phyloP scores from a whole-genome alignment of 2,888 invertebrate species.

The Philereme vetulata region DNA sequence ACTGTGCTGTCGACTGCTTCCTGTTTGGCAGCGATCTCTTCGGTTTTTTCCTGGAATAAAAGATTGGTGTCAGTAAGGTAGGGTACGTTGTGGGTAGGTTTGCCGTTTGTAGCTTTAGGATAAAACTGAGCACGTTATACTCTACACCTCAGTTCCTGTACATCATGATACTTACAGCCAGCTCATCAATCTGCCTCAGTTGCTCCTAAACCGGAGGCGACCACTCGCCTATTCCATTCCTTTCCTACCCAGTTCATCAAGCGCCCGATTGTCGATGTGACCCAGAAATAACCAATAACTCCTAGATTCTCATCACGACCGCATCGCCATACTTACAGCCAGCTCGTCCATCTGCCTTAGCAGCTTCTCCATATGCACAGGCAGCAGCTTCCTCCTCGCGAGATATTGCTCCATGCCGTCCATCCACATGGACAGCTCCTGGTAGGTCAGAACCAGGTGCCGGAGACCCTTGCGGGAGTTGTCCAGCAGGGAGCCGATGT shows the following conservation, averaged over 20 bases:
- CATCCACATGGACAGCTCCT: slow-evolving; percentile 98
- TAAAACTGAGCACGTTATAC: too few relatives aligned
- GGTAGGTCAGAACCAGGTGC: slow-evolving; percentile 94
- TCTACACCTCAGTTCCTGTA: too few relatives aligned
- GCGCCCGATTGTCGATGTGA: too few relatives aligned
- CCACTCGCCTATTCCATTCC: too few relatives aligned
- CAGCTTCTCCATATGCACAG: slow-evolving; percentile 95
- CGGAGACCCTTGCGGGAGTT: slow-evolving; percentile 94
- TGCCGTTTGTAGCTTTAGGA: too few relatives aligned
- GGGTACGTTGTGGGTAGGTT: neutral
- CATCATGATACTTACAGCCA: too few relatives aligned
- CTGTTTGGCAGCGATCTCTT: slow-evolving; percentile 94
- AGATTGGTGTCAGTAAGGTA: slow-evolving; percentile 1
- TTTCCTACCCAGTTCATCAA: too few relatives aligned
- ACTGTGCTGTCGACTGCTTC: slow-evolving; percentile 95
- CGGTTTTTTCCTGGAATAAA: slow-evolving; percentile 87
- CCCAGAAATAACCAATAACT: too few relatives aligned
- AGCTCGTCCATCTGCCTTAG: slow-evolving; percentile 96
- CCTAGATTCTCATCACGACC: too few relatives aligned
- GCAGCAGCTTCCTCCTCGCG: slow-evolving; percentile 90
- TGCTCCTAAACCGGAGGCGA: too few relatives aligned
- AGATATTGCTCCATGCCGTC: slow-evolving; percentile 94
- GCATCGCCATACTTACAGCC: slow-evolving; percentile 80
- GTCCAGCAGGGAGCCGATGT: slow-evolving; percentile 90
- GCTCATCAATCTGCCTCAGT: too few relatives aligned